phyloP scores from a whole-genome alignment of 2,113 vertebrate genomes.

The Meleagris gallopavo region DNA sequence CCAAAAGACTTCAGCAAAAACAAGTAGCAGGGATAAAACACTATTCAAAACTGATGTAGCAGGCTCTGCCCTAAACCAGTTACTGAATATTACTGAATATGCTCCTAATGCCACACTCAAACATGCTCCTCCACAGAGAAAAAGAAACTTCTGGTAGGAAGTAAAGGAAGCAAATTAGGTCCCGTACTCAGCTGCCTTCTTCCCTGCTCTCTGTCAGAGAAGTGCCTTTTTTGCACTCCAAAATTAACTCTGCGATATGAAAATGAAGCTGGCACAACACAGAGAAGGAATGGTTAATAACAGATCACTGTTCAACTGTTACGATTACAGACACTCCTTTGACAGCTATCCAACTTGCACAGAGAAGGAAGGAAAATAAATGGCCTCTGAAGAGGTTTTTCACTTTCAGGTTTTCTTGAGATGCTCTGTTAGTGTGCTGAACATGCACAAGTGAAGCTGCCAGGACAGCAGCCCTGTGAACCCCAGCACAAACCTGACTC shows the following conservation, averaged over 20 bases:
- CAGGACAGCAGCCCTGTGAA: background rate
- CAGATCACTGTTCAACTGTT: background rate
- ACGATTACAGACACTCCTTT: background rate
- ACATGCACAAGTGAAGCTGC: background rate
- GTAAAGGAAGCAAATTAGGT: background rate
- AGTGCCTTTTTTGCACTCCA: conserved; percentile 41
- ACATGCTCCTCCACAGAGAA: background rate
- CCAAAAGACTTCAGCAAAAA: background rate
- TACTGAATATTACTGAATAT: background rate
- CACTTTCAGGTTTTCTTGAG: background rate
- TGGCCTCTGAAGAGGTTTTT: background rate
- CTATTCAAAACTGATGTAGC: background rate
- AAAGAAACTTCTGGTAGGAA: background rate
- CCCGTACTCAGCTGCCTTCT: conserved; percentile 7
- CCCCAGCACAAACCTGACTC: background rate
- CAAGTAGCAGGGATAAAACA: background rate
- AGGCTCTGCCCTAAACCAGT: background rate
- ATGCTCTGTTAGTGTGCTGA: background rate
- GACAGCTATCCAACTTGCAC: background rate
- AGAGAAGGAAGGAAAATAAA: background rate
- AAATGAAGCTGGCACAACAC: background rate
- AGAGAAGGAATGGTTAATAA: background rate
- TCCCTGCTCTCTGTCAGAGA: conserved; percentile 32
- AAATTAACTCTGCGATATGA: conserved; percentile 39
- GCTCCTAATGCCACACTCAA: conserved; percentile 13